A percentile compares a stretch with the other conserved stretches of the same genome.
Evolutionary conservation across 2,888 invertebrate genomes (phyloP).

Genomic region (Notodonta dromedarius): DNA sequence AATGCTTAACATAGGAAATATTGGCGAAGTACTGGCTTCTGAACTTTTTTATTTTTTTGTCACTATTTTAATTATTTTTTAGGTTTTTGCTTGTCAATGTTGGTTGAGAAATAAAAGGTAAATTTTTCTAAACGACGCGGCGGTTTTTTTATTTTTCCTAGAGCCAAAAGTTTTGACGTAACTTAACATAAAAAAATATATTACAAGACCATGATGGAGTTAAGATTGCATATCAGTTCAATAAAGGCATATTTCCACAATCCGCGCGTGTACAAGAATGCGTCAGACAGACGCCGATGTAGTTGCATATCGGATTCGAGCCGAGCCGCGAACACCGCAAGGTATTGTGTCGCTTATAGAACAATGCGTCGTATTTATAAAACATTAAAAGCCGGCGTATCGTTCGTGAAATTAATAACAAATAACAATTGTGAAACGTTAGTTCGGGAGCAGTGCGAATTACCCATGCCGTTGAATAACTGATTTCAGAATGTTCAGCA

Average conservation of each 20-base stretch:
- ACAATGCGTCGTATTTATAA: constrained; percentile 84
- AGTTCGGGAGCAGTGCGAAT: constrained; percentile 80
- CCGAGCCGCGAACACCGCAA: constrained; percentile 67
- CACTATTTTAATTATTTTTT: too few species aligned
- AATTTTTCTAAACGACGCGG: too few species aligned
- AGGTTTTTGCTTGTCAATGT: too few species aligned
- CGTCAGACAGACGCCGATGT: constrained; percentile 62
- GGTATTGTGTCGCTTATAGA: constrained; percentile 82
- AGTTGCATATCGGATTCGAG: constrained; percentile 73
- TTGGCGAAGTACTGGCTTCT: too few species aligned
- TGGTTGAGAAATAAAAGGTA: too few species aligned
- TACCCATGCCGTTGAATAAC: constrained; percentile 75
- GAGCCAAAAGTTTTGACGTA: too few species aligned
- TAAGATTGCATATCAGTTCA: neutral
- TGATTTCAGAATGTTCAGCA: constrained; percentile 45
- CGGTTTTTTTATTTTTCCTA: too few species aligned
- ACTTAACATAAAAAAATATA: too few species aligned
- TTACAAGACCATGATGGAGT: neutral
- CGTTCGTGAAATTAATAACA: constrained; percentile 84
- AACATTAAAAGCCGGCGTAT: constrained; percentile 83
- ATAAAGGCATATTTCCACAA: constrained; percentile 35
- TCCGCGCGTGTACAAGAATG: constrained; percentile 57
- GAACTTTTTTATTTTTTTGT: too few species aligned
- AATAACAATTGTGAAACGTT: constrained; percentile 84
- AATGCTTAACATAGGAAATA: too few species aligned